phyloP scores from a whole-genome alignment of 2,888 invertebrate species.

The Eupithecia inturbata region DNA sequence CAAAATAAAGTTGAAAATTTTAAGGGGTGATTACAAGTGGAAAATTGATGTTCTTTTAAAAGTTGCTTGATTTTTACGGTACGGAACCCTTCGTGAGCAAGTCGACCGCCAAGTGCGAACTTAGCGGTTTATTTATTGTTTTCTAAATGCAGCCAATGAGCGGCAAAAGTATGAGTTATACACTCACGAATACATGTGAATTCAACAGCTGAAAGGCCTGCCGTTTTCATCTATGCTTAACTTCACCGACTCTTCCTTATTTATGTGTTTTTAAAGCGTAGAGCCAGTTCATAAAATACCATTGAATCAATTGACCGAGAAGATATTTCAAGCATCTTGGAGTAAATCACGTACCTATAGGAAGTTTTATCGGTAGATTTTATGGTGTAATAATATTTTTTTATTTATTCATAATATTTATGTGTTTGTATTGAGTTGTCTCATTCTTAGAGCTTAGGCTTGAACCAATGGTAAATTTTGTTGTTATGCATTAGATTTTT shows the following conservation, averaged over 20 bases:
- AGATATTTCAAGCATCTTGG: constrained; percentile 41
- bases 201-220: not conserved
- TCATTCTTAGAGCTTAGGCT: constrained; percentile 32
- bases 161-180: too few relatives aligned
- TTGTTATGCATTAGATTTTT: not conserved
- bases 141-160: too few relatives aligned
- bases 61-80: too few relatives aligned
- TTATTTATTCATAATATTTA: constrained; percentile 73
- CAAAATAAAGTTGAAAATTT: too few relatives aligned
- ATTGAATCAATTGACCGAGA: constrained; percentile 43
- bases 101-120: too few relatives aligned
- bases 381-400: constrained; percentile 69
- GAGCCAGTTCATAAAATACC: constrained; percentile 10
- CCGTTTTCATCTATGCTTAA: not conserved
- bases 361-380: constrained; percentile 54
- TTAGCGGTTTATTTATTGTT: too few relatives aligned
- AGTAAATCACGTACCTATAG: constrained; percentile 44
- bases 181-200: too few relatives aligned
- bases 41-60: too few relatives aligned
- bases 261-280: not conserved
- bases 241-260: not conserved
- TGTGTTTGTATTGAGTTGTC: constrained; percentile 70
- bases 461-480: not conserved
- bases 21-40: too few relatives aligned
- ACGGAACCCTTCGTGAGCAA: too few relatives aligned